Evolutionary conservation across 2,113 vertebrate genomes (phyloP).

Genomic region (Oenanthe oenanthe): DNA sequence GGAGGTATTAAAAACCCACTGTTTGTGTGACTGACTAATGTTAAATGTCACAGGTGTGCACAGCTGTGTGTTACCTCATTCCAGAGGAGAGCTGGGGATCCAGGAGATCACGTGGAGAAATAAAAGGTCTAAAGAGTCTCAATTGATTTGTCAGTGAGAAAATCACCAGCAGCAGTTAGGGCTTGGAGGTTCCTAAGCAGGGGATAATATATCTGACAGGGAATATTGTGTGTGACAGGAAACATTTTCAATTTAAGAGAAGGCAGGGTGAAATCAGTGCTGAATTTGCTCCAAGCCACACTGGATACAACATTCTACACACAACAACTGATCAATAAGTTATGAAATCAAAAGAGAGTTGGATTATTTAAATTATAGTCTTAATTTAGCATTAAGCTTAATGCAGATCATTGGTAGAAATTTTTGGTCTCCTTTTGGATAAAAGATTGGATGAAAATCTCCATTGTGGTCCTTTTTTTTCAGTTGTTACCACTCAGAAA

Average conservation of each 20-base stretch:
- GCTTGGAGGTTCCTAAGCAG: neutral
- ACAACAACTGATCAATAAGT: neutral
- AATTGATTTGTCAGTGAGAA: neutral
- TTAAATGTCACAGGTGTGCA: neutral
- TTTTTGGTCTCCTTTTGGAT: neutral
- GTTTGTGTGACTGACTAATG: neutral
- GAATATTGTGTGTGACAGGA: neutral
- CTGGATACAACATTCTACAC: neutral
- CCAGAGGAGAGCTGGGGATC: neutral
- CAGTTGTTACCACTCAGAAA: neutral
- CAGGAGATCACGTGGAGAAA: neutral
- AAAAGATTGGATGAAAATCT: neutral
- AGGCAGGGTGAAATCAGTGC: neutral
- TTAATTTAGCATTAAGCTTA: neutral
- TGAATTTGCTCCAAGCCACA: neutral
- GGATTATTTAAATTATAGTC: neutral
- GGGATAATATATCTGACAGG: neutral
- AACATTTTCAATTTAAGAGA: neutral
- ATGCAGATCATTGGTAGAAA: neutral
- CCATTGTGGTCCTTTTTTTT: neutral
- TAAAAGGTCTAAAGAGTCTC: neutral
- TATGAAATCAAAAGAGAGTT: neutral
- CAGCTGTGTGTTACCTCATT: neutral
- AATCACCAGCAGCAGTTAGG: neutral
- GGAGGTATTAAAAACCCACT: neutral